phyloP scores from a whole-genome alignment of 2,888 invertebrate species.

The Cremastobaeus sp. region DNA sequence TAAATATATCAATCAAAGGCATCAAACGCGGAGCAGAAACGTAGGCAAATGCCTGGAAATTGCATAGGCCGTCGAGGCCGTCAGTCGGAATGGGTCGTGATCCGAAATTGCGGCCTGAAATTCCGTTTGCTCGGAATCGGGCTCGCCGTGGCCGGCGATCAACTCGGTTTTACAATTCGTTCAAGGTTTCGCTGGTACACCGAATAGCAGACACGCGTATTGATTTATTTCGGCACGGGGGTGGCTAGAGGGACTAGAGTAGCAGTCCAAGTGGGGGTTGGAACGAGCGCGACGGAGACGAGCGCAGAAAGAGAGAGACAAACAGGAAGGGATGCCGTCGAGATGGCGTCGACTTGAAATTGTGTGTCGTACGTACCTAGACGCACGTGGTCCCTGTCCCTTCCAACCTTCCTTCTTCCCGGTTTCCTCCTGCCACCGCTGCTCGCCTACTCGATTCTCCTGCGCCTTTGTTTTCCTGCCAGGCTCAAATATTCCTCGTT shows the following conservation, averaged over 20 bases:
- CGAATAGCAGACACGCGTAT: conserved; percentile 78
- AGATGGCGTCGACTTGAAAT: conserved; percentile 34
- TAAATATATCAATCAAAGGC: no score
- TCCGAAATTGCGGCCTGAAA: background rate
- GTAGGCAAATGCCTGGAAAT: no score
- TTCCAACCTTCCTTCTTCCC: conserved; percentile 32
- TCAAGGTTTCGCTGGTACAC: conserved; percentile 70
- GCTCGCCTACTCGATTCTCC: no score
- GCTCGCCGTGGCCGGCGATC: conserved; percentile 21
- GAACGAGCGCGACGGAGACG: conserved; percentile 24
- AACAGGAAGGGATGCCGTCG: conserved; percentile 31
- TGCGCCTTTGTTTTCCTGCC: no score
- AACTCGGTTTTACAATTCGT: conserved; percentile 58
- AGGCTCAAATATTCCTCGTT: no score
- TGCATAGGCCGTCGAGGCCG: no score
- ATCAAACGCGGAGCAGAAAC: no score
- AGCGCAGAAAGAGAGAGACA: conserved; percentile 30
- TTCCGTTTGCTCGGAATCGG: background rate
- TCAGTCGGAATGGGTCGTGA: no score
- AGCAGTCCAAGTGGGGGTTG: conserved; percentile 31
- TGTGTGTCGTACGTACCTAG: conserved; percentile 19
- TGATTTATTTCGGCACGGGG: conserved; percentile 76
- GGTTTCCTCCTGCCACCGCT: background rate
- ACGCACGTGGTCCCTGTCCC: background rate
- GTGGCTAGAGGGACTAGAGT: conserved; percentile 56